A percentile compares a stretch with the other conserved stretches of the same genome.
These are phyloP conservation scores for Barbus barbus DNA, from an alignment of 2,113 vertebrate genomes.

Conservation along the genomic window DNA sequence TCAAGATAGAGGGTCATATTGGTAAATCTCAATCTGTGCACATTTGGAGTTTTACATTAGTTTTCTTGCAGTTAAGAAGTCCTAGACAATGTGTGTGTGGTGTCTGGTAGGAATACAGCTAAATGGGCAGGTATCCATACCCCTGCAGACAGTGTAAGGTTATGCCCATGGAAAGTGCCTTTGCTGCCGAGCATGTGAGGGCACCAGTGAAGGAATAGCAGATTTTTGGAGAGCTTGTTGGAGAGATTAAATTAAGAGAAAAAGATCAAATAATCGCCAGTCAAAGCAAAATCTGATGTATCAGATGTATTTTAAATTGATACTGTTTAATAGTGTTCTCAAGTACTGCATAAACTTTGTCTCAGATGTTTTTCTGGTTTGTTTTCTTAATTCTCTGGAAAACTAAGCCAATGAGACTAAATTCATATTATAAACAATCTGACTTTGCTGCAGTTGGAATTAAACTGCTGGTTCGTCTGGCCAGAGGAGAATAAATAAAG, in stretches of 20 bases:
- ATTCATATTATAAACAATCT: no score
- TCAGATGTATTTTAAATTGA: background rate
- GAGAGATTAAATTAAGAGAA: constrained; percentile 72
- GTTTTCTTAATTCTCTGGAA: background rate
- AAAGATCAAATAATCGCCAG: background rate
- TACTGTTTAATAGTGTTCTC: background rate
- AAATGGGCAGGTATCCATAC: constrained; percentile 13
- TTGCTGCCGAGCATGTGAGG: constrained; percentile 58
- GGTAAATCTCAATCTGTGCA: background rate
- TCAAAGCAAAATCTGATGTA: background rate
- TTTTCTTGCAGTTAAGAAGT: background rate
- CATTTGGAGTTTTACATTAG: background rate
- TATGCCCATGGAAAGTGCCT: constrained; percentile 34
- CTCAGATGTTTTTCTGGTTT: background rate
- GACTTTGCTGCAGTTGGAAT: no score
- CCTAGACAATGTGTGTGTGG: constrained; percentile 8
- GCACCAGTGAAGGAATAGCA: constrained; percentile 77
- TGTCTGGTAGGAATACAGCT: background rate
- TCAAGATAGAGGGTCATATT: background rate
- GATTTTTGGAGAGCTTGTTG: constrained; percentile 75
- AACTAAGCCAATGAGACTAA: background rate
- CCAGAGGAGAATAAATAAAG: no score
- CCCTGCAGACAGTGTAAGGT: constrained; percentile 11
- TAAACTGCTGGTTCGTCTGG: no score
- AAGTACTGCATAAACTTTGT: no score